These are phyloP conservation scores for Dicaeum eximium DNA, from an alignment of 2,113 vertebrate genomes.

Conservation along the genomic window DNA sequence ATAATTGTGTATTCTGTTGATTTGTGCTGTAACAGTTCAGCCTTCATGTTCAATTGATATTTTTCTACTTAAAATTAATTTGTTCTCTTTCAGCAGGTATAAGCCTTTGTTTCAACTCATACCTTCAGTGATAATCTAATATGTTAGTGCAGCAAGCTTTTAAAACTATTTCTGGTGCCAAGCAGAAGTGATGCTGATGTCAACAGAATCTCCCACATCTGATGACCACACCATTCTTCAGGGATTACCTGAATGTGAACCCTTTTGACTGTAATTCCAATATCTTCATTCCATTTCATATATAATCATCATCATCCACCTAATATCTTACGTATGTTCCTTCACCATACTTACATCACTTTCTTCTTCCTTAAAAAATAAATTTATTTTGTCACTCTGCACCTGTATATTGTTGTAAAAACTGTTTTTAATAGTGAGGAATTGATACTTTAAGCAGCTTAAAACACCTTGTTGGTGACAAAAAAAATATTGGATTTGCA, in stretches of 20 bases:
- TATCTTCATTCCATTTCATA: conserved; percentile 30
- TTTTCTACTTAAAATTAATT: conserved; percentile 48
- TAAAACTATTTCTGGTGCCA: conserved; percentile 62
- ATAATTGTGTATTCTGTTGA: not conserved
- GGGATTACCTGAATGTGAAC: conserved; percentile 56
- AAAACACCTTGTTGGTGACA: not conserved
- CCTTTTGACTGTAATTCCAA: conserved; percentile 45
- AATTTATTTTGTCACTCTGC: conserved; percentile 48
- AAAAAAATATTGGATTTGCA: not conserved
- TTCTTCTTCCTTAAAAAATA: conserved; percentile 4
- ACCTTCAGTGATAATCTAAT: conserved; percentile 47
- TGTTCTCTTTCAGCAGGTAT: conserved; percentile 63
- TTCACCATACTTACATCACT: conserved; percentile 45
- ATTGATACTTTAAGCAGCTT: not conserved
- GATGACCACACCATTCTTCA: conserved; percentile 60
- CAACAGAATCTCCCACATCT: conserved; percentile 47
- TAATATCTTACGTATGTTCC: conserved; percentile 19
- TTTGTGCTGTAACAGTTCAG: not conserved
- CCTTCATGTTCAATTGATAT: not conserved
- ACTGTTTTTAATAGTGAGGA: not conserved
- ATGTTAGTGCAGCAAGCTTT: conserved; percentile 64
- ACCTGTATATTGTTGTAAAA: conserved; percentile 16
- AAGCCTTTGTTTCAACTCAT: conserved; percentile 58
- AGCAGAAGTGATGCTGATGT: conserved; percentile 61
- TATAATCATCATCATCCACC: not conserved